Evolutionary conservation across 2,797 vertebrate species (phyloP).

Genomic region (Hydrocynus forskahlii): DNA sequence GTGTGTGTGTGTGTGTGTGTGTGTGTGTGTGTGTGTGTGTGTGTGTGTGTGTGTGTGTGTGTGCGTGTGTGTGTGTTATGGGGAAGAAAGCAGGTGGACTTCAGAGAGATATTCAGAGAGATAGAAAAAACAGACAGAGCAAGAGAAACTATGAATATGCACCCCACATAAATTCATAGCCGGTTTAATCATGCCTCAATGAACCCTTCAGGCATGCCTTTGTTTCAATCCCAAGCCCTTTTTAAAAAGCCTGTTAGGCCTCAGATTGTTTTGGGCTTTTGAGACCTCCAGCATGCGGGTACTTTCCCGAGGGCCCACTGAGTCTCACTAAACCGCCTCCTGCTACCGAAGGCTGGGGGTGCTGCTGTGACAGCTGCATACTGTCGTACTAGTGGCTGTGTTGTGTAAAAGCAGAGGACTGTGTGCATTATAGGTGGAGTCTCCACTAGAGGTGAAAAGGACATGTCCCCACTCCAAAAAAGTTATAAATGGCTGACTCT

Average conservation of each 20-base stretch:
- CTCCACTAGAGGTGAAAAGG: neutral
- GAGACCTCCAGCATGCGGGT: conserved; percentile 69
- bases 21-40: conserved; percentile 18
- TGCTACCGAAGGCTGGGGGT: neutral
- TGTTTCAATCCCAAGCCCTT: conserved; percentile 68
- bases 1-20: conserved; percentile 6
- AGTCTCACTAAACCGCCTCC: conserved; percentile 40
- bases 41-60: conserved; percentile 3
- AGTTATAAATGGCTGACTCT: neutral
- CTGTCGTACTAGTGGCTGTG: neutral
- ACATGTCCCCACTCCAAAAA: neutral
- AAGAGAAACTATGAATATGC: conserved; percentile 11
- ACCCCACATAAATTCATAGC: conserved; percentile 31
- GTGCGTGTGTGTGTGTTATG: conserved; percentile 7
- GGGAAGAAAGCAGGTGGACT: neutral
- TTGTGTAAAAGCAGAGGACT: neutral
- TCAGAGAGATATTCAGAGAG: neutral
- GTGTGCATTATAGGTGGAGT: neutral
- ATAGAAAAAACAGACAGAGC: neutral
- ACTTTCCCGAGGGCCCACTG: conserved; percentile 57
- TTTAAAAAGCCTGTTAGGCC: conserved; percentile 64
- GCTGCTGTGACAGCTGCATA: neutral
- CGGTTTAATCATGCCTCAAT: conserved; percentile 65
- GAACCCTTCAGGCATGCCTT: conserved; percentile 66
- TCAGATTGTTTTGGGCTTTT: conserved; percentile 77